Conservation (phyloP, 2,888 invertebrate species). For the Candidula unifasciata region DNA sequence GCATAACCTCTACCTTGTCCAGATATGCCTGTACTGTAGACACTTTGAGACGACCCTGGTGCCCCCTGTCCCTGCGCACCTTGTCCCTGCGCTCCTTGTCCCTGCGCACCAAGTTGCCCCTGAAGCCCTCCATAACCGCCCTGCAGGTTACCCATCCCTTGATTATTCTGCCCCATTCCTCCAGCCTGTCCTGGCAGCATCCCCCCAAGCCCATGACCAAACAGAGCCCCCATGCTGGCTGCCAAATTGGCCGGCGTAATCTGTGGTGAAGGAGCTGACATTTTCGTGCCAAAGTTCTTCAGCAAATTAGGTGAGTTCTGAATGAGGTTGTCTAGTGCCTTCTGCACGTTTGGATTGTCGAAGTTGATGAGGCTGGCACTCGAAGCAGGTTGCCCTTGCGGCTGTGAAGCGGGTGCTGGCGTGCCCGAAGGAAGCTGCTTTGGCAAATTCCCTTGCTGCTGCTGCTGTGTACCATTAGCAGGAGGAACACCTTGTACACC, state of each 20-base stretch:
- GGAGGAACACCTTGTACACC: conserved; percentile 46
- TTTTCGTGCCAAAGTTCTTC: conserved; percentile 71
- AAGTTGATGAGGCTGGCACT: conserved; percentile 74
- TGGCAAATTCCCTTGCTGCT: neutral
- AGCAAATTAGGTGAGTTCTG: conserved; percentile 77
- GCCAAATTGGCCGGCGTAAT: neutral
- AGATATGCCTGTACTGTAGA: neutral
- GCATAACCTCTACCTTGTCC: neutral
- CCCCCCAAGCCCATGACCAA: neutral
- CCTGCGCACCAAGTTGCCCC: neutral
- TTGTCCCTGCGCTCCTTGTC: neutral
- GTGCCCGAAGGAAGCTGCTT: neutral
- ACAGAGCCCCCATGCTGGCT: neutral
- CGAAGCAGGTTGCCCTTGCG: conserved; percentile 26
- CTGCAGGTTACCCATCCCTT: neutral
- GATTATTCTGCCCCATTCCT: neutral
- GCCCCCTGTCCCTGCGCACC: too few species aligned
- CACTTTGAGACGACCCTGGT: neutral
- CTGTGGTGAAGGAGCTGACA: conserved; percentile 23
- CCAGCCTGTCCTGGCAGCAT: neutral
- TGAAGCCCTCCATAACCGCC: neutral
- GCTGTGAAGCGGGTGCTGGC: too few species aligned
- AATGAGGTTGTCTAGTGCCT: conserved; percentile 78
- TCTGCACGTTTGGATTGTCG: conserved; percentile 78
- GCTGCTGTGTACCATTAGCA: conserved; percentile 18